phyloP scores from a whole-genome alignment of 2,113 vertebrate genomes.

The Salvator merianae region DNA sequence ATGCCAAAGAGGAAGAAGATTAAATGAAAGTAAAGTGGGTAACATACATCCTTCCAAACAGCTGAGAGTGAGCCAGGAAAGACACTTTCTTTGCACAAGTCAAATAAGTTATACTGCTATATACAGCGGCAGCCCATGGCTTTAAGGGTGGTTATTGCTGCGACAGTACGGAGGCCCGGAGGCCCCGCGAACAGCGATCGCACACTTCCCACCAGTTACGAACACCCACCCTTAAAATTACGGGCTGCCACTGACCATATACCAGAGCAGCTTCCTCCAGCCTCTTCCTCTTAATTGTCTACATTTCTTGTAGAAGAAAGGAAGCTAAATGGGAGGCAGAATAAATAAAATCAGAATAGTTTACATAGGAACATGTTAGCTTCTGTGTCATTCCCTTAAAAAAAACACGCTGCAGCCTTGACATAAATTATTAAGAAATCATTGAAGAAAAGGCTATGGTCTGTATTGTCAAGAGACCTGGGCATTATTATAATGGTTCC shows the following conservation, averaged over 20 bases:
- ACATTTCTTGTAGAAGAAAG: background rate
- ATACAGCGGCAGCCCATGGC: no score
- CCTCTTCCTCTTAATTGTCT: background rate
- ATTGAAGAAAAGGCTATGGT: background rate
- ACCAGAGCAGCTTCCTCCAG: background rate
- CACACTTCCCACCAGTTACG: no score
- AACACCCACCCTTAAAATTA: no score
- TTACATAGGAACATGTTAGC: background rate
- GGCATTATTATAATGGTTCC: conserved; percentile 21
- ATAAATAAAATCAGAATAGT: background rate
- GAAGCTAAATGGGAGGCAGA: background rate
- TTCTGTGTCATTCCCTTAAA: background rate
- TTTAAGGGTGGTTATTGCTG: no score
- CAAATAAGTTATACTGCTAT: no score
- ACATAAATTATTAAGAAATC: conserved; percentile 22
- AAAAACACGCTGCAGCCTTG: background rate
- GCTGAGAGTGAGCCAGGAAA: no score
- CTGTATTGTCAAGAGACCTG: conserved; percentile 13
- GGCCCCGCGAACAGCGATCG: no score
- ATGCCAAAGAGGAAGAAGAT: background rate
- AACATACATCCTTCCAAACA: background rate
- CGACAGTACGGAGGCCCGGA: no score
- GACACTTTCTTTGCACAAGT: background rate
- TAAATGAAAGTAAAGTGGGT: background rate
- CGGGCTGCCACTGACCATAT: no score